A percentile compares a stretch with the other conserved stretches of the same genome.
These are phyloP conservation scores for Willisornis vidua DNA, from an alignment of 2,113 vertebrate species.

Conservation along the genomic window DNA sequence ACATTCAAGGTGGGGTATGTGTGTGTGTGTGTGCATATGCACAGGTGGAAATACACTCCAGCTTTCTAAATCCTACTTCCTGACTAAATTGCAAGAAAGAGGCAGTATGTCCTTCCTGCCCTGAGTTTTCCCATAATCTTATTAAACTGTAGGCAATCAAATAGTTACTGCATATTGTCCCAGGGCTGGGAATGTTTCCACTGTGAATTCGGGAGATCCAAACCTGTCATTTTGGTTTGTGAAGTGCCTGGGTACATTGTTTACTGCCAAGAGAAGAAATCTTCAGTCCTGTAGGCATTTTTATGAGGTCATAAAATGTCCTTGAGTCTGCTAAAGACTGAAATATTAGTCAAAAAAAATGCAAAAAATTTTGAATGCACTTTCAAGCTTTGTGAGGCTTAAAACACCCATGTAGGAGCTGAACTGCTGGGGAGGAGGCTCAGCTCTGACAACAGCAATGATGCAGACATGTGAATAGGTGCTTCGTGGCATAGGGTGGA, in stretches of 20 bases:
- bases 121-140: background rate
- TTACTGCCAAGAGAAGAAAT: background rate
- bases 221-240: background rate
- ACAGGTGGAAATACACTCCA: background rate
- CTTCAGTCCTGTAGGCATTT: background rate
- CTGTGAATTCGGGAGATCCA: background rate
- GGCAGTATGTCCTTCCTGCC: background rate
- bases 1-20: rapidly evolving
- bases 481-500: background rate
- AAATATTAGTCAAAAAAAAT: background rate
- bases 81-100: background rate
- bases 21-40: too few species aligned
- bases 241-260: background rate
- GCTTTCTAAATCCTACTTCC: background rate
- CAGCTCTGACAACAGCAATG: background rate
- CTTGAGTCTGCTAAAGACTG: background rate
- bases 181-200: background rate
- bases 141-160: background rate
- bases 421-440: background rate
- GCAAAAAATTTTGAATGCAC: too few species aligned
- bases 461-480: background rate
- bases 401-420: background rate
- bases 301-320: background rate
- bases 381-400: background rate
- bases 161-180: background rate